Evolutionary conservation across 2,797 vertebrate species (phyloP).

Genomic region (Eupleurogrammus muticus): DNA sequence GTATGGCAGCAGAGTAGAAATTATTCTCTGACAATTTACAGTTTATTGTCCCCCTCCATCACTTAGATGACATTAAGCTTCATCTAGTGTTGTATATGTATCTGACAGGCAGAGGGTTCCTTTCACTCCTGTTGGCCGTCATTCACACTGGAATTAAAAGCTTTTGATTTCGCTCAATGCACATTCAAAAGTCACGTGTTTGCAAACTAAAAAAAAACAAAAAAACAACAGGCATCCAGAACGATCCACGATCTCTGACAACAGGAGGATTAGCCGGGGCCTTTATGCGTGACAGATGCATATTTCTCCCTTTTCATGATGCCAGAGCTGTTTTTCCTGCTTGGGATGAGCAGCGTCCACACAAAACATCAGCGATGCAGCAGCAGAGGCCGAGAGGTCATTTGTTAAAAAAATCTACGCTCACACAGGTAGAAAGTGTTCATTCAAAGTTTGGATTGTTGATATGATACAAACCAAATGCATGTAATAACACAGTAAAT

Average conservation of each 20-base stretch:
- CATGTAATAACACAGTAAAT: background rate
- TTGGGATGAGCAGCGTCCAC: background rate
- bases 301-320: conserved; percentile 22
- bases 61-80: too few species aligned
- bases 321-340: conserved; percentile 2
- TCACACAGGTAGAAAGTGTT: background rate
- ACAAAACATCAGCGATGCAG: background rate
- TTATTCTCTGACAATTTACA: too few species aligned
- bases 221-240: conserved; percentile 71
- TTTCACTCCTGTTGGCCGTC: conserved; percentile 20
- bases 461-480: background rate
- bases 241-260: conserved; percentile 55
- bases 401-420: background rate
- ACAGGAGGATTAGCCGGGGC: conserved; percentile 55
- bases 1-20: too few species aligned
- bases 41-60: too few species aligned
- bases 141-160: conserved; percentile 49
- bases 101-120: background rate
- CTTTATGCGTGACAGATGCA: conserved; percentile 49
- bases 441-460: background rate
- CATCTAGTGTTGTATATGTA: background rate
- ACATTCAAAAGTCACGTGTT: conserved; percentile 63
- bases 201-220: conserved; percentile 26
- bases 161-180: conserved; percentile 61
- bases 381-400: background rate